phyloP scores from a whole-genome alignment of 2,113 vertebrate genomes.

The Cavia aperea region DNA sequence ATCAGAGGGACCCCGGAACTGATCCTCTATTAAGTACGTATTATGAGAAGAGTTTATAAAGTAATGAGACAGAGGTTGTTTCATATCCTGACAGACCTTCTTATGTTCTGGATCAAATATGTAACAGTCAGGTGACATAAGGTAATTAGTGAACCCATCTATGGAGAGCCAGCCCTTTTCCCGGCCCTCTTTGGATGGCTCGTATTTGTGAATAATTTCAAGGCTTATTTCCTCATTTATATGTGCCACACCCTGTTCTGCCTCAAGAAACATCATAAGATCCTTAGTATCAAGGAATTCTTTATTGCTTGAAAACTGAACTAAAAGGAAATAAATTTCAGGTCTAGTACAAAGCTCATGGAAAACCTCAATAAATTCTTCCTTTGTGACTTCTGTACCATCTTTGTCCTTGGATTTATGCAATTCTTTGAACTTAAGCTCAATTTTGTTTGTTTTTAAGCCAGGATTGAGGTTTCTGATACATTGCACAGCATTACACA shows the following conservation, averaged over 20 bases:
- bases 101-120: conserved; percentile 98
- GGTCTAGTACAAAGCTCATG: conserved; percentile 98
- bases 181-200: conserved; percentile 92
- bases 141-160: conserved; percentile 96
- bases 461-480: conserved; percentile 92
- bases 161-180: conserved; percentile 93
- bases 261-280: conserved; percentile 98
- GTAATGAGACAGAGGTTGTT: conserved; percentile 95
- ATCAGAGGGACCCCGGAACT: conserved; percentile 97
- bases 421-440: conserved; percentile 96
- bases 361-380: conserved; percentile 98
- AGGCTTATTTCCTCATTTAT: conserved; percentile 94
- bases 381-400: conserved; percentile 84
- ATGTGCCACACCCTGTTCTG: conserved; percentile 96
- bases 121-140: conserved; percentile 94
- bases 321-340: conserved; percentile 98
- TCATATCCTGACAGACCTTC: conserved; percentile 96
- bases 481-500: conserved; percentile 89
- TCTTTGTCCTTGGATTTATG: conserved; percentile 92
- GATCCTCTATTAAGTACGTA: conserved; percentile 97
- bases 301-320: conserved; percentile 99
- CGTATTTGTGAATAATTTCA: conserved; percentile 92
- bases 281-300: conserved; percentile 97
- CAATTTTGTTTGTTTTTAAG: conserved; percentile 94
- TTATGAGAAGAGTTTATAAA: conserved; percentile 98